Percentiles rank a stretch among this genome's conserved stretches.
phyloP scores from a whole-genome alignment of 2,113 vertebrate genomes.

The Pelusios castaneus region DNA sequence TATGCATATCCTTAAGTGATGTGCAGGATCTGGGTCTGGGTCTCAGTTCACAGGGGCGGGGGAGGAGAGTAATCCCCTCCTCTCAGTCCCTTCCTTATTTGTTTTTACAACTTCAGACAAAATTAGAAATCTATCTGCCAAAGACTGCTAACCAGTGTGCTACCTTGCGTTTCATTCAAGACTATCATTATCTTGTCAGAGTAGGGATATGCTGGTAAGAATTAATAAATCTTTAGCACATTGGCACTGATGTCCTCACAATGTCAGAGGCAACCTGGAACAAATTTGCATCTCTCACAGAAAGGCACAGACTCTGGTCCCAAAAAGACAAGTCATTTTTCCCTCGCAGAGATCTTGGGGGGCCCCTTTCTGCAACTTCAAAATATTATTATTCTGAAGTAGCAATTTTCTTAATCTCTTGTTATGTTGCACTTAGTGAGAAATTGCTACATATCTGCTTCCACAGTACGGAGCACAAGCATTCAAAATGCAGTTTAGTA shows the following conservation, averaged over 20 bases:
- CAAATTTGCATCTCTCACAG: not conserved
- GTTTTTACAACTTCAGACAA: not conserved
- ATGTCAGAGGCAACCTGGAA: conserved; percentile 1
- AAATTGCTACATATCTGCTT: not conserved
- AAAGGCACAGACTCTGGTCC: not conserved
- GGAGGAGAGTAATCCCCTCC: not conserved
- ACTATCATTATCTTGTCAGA: not conserved
- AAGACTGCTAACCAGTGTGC: not conserved
- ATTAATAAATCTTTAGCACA: conserved; percentile 5
- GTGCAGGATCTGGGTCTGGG: not conserved
- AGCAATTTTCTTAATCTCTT: not conserved
- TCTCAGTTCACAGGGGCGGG: not conserved
- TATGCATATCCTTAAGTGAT: rapidly evolving
- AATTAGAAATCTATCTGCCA: not conserved
- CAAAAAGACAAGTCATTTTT: not conserved
- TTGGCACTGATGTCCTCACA: not conserved
- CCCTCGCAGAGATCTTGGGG: not conserved
- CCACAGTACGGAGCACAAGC: not conserved
- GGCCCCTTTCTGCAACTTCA: not conserved
- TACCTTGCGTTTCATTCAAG: not conserved
- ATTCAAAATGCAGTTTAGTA: not conserved
- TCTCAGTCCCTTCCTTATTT: not conserved
- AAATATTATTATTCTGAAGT: not conserved
- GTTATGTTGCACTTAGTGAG: not conserved
- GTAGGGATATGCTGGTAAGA: not conserved